Base-by-base conservation (phyloP, 1,140 invertebrate genomes). In the Anoplolepis gracilipes region DNA sequence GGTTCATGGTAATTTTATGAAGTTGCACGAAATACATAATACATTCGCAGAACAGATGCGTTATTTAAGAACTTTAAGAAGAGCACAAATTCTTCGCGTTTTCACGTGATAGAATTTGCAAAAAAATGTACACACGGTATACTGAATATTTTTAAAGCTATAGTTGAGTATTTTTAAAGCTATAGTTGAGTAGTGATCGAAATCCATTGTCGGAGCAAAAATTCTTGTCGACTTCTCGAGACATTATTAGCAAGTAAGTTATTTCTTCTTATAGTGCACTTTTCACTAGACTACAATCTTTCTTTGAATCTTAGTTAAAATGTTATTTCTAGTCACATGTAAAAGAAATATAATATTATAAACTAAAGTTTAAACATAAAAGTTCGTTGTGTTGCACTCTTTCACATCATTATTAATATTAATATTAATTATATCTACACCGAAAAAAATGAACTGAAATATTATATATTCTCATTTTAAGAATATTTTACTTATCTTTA, bases 151-250 rank as follows among this genome's bases (percentile, higher is more conserved):
- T n/a, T n/a, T n/a, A n/a, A n/a, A n/a, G n/a, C n/a, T n/a, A n/a
- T n/a, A n/a, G n/a, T n/a, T n/a, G n/a, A n/a, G n/a, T n/a, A n/a
- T 90, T 89, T 87, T 87, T 90, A 70, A 49, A 3, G 1, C 30
- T 55, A 55, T 33, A 30, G 69, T 5, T 64, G 25, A 25, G 4
- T 28, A 46, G n/a, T n/a, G n/a, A 42, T 72, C 19, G 55, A 49
- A 88, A 82, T 57, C 19, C 30, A 59, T 88, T n/a, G 55, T 57
- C 57, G 19, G 13, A 0, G 13, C 61, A 87, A 88, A 75, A 87
- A 75, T 33, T 75, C 22, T 22, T 85, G 84, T 69, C 59, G 79
- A 79, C 84, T 28, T 67, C 22, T 16, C 30, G 57, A 7, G 33
- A 62, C 36, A 69, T 77, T 88, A 46, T 81, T 30, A 64, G 65